Base-by-base conservation (phyloP, 2,797 vertebrate species). In the Semotilus atromaculatus region DNA sequence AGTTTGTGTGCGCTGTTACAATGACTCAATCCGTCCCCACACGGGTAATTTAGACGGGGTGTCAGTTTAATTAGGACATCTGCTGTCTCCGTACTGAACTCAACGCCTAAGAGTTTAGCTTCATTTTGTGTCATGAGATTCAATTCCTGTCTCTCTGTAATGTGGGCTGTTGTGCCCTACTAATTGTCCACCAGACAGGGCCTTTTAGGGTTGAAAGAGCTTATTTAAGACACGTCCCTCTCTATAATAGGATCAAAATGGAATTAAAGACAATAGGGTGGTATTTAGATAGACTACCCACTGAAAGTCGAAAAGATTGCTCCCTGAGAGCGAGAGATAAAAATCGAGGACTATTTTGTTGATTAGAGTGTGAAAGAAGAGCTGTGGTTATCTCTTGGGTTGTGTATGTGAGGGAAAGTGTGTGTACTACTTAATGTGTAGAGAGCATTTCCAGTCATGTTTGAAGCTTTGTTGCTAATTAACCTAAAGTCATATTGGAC, bases 21-120 rank as follows among this genome's bases (percentile, higher is more conserved):
- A 51, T 67, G 84, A 53, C 66, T 77, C 43, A 53, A 31, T 34
- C 43, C 23, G 4, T 80, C 68, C 71, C 43, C 29, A 5, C 48
- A 43, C 34, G 0, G 77, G 67, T 53, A 13, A 73, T 64, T 73
- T 74, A 80, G 83, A 80, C 34, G 58, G 55, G 66, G 58, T 73
- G 58, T 85, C 84, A 53, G 58, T 80, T 85, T 80, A 74, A 80
- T 67, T 80, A 77, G 78, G 68, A 80, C 68, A 64, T 55, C 84
- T 36, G 55, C 58, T 74, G 55, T 67, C n/a, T 85, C 43, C 43
- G 31, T 5, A 23, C 77, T 80, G 68, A 80, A 66, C 77, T 53
- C 13, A 34, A 71, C 18, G 26, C 40, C 66, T 67, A 19, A 53
- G 34, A 85, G 58, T 74, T 66, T 83, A 67, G 72, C 73, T 83